Evolutionary conservation across 2,797 vertebrate species (phyloP).

Genomic region (Champsocephalus gunnari): DNA sequence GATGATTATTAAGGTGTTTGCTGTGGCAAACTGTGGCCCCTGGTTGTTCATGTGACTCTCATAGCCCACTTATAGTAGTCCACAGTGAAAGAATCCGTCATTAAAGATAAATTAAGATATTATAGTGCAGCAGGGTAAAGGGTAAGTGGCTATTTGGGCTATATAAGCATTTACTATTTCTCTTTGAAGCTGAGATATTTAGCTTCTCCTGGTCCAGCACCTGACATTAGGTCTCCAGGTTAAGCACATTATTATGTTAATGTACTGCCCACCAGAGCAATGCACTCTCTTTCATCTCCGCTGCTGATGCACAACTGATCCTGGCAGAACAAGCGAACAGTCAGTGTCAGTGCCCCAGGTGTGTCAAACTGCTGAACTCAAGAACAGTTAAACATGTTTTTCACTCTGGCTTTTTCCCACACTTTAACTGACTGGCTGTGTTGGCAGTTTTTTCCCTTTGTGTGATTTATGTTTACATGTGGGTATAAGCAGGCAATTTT

Average conservation of each 20-base stretch:
- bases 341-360: slow-evolving; percentile 3
- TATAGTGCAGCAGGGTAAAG: not conserved
- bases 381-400: slow-evolving; percentile 10
- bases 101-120: not conserved
- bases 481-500: not conserved
- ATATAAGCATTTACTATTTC: slow-evolving; percentile 2
- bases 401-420: slow-evolving; percentile 30
- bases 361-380: slow-evolving; percentile 21
- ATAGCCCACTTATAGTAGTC: not conserved
- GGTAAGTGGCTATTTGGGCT: not conserved
- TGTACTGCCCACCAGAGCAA: slow-evolving; percentile 2
- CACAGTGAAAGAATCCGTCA: not conserved
- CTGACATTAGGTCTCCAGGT: slow-evolving; percentile 22
- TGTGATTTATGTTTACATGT: slow-evolving; percentile 8
- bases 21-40: not conserved
- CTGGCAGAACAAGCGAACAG: not conserved
- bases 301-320: slow-evolving; percentile 22
- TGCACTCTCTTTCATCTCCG: slow-evolving; percentile 17
- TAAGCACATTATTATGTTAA: slow-evolving; percentile 24
- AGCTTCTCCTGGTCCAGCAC: not conserved
- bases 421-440: slow-evolving; percentile 2
- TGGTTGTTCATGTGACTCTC: not conserved
- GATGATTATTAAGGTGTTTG: not conserved
- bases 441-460: slow-evolving; percentile 17
- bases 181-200: not conserved